phyloP scores from a whole-genome alignment of 2,888 invertebrate genomes.

The Stramonita haemastoma region DNA sequence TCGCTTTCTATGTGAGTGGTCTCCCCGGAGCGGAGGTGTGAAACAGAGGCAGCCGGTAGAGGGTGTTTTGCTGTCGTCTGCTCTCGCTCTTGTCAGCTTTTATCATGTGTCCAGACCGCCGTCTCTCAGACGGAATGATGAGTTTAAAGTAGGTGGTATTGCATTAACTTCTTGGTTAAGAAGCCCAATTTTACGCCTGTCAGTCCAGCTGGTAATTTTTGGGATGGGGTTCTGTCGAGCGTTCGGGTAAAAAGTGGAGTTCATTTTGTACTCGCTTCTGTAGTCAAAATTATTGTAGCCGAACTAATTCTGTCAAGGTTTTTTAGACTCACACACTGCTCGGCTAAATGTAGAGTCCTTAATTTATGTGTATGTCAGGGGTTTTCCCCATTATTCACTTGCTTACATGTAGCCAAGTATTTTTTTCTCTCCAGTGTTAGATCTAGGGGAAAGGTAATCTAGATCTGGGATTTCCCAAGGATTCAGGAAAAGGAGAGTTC shows the following conservation, averaged over 20 bases:
- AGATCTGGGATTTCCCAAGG: no score
- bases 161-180: constrained; percentile 33
- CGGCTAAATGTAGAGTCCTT: no score
- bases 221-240: background rate
- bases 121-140: constrained; percentile 39
- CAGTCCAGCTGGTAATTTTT: background rate
- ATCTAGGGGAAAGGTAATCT: no score
- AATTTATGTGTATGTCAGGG: no score
- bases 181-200: constrained; percentile 25
- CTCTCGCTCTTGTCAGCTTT: constrained; percentile 34
- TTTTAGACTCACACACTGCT: background rate
- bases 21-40: constrained; percentile 38
- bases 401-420: no score
- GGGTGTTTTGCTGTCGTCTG: constrained; percentile 45
- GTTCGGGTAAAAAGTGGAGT: background rate
- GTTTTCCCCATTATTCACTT: no score
- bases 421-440: no score
- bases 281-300: background rate
- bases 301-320: background rate
- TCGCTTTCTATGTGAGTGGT: constrained; percentile 31
- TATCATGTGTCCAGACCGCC: constrained; percentile 20
- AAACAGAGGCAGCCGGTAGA: constrained; percentile 40
- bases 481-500: no score
- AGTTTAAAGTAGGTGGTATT: constrained; percentile 38
- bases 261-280: background rate